These are phyloP conservation scores for Polypedilum pembai DNA, from an alignment of 1,140 invertebrate genomes.

Conservation along the genomic window DNA sequence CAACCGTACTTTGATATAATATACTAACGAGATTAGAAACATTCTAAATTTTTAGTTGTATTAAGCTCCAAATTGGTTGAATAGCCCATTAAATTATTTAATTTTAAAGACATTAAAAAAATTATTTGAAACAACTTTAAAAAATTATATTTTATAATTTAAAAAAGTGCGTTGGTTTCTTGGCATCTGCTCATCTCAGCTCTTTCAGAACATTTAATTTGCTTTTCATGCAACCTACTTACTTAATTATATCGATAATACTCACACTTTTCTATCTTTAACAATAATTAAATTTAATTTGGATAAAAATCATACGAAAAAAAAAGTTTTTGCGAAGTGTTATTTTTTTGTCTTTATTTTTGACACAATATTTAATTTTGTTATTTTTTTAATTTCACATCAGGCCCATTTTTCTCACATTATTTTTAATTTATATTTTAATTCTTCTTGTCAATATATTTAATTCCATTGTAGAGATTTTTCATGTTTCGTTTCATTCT, in stretches of 20 bases:
- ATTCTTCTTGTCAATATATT: background rate
- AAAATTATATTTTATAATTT: constrained; percentile 27
- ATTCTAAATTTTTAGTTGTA: background rate
- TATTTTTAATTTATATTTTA: constrained; percentile 4
- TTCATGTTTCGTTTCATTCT: background rate
- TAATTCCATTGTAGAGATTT: background rate
- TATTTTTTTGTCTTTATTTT: background rate
- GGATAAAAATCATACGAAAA: background rate
- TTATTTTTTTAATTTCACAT: background rate
- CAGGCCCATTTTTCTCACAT: background rate
- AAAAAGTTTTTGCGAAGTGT: background rate
- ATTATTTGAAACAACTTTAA: constrained; percentile 23
- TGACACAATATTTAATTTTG: background rate
- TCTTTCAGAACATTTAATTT: constrained; percentile 30
- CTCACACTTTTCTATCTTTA: constrained; percentile 5
- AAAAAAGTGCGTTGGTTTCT: constrained; percentile 49
- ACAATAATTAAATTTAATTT: background rate
- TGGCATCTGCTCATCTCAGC: constrained; percentile 40
- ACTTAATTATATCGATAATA: background rate
- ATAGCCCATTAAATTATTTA: background rate
- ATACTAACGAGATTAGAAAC: no score
- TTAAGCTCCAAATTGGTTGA: background rate
- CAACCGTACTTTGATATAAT: background rate
- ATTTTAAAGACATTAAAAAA: background rate
- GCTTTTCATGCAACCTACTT: constrained; percentile 6